Percentiles rank a stretch among this genome's conserved stretches.
These are phyloP conservation scores for Gymnarchus niloticus DNA, from an alignment of 2,113 vertebrate species.

Conservation along the genomic window DNA sequence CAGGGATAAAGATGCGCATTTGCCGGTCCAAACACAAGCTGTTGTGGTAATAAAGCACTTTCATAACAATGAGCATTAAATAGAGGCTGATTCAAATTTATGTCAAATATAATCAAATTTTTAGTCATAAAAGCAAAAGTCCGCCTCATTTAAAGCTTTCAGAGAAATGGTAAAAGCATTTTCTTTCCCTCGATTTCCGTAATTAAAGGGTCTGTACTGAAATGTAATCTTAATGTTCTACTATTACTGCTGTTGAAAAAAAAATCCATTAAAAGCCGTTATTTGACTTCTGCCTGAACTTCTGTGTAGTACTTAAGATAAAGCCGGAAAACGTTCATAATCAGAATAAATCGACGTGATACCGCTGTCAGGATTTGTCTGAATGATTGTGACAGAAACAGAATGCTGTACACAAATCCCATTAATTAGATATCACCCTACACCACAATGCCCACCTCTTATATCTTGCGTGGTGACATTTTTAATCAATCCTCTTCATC, in stretches of 20 bases:
- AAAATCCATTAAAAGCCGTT: slow-evolving; percentile 20
- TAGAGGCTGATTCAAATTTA: slow-evolving; percentile 35
- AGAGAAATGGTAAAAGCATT: slow-evolving; percentile 45
- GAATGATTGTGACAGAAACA: neutral
- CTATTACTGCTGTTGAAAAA: slow-evolving; percentile 33
- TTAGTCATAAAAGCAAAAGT: slow-evolving; percentile 53
- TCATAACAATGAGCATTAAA: slow-evolving; percentile 32
- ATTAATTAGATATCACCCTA: slow-evolving; percentile 3
- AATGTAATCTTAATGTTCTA: slow-evolving; percentile 50
- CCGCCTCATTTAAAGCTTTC: slow-evolving; percentile 48
- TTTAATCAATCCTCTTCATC: slow-evolving; percentile 14
- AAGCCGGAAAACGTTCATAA: slow-evolving; percentile 13
- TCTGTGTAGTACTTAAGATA: neutral
- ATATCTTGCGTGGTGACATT: neutral
- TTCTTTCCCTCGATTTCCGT: slow-evolving; percentile 40
- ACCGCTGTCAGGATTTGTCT: neutral
- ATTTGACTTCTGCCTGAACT: slow-evolving; percentile 20
- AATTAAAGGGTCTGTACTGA: slow-evolving; percentile 55
- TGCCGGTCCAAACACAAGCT: neutral
- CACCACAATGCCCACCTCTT: neutral
- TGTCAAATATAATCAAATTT: slow-evolving; percentile 56
- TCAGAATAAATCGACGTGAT: slow-evolving; percentile 9
- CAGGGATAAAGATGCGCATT: neutral
- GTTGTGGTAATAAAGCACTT: slow-evolving; percentile 22
- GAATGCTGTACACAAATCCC: neutral